phyloP scores from a whole-genome alignment of 2,113 vertebrate species.

The Synchiropus splendidus region DNA sequence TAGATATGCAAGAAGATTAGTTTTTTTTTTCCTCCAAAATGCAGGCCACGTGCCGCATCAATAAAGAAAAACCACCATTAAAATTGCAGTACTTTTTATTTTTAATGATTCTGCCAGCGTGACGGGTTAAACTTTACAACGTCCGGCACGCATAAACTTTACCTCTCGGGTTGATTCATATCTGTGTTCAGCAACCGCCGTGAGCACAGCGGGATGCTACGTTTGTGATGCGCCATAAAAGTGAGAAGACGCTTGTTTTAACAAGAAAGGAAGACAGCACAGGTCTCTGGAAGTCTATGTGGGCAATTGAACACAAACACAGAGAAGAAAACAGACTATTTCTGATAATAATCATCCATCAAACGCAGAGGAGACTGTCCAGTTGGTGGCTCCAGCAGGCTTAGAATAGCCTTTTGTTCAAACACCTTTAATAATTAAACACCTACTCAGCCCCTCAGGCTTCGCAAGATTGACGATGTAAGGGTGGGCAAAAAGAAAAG shows the following conservation, averaged over 20 bases:
- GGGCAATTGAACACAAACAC: constrained; percentile 42
- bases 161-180: constrained; percentile 7
- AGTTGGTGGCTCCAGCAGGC: constrained; percentile 58
- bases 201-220: not conserved
- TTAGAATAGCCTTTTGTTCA: constrained; percentile 67
- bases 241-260: too few species aligned
- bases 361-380: constrained; percentile 52
- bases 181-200: constrained; percentile 6
- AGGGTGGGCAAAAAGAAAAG: constrained; percentile 10
- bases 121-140: constrained; percentile 16
- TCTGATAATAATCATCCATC: constrained; percentile 46
- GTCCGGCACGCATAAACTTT: not conserved
- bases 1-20: too few species aligned
- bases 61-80: constrained; percentile 1
- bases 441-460: constrained; percentile 57
- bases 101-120: constrained; percentile 5
- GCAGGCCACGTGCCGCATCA: constrained; percentile 1
- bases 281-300: constrained; percentile 33
- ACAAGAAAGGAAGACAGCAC: not conserved
- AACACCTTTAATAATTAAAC: constrained; percentile 73
- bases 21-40: too few species aligned
- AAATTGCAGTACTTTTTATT: not conserved
- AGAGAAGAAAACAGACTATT: constrained; percentile 35
- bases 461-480: constrained; percentile 56
- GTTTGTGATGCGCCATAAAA: too few species aligned